These are phyloP conservation scores for Chinchilla lanigera DNA, from an alignment of 2,113 vertebrate species.

Conservation along the genomic window DNA sequence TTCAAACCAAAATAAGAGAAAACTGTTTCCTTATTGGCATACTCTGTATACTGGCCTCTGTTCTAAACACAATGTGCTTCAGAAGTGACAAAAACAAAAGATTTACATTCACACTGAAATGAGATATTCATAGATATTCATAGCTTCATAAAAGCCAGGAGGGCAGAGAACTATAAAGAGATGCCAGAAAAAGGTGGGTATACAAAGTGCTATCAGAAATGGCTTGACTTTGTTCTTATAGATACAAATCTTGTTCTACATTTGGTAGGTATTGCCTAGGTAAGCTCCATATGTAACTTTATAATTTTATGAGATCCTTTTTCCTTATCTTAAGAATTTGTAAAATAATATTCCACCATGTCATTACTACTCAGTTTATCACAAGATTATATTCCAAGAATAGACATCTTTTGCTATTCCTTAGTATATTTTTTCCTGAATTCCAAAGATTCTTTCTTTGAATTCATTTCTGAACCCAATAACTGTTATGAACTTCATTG, in stretches of 20 bases:
- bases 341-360: neutral
- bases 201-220: neutral
- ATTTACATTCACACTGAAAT: neutral
- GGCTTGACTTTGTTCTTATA: neutral
- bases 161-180: slow-evolving; percentile 22
- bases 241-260: neutral
- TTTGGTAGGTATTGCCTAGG: neutral
- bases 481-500: neutral
- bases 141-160: slow-evolving; percentile 59
- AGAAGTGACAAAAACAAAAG: slow-evolving; percentile 48
- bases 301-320: neutral
- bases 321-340: neutral
- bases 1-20: slow-evolving; percentile 38
- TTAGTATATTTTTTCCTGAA: slow-evolving; percentile 26
- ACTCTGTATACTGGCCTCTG: neutral
- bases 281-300: neutral
- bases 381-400: slow-evolving; percentile 5
- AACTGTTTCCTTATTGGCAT: slow-evolving; percentile 26
- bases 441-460: neutral
- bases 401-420: neutral
- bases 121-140: slow-evolving; percentile 29
- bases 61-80: neutral
- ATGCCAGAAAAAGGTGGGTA: neutral
- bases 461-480: slow-evolving; percentile 28
- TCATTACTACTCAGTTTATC: neutral